These are phyloP conservation scores for Thysanoteuthis rhombus DNA, from an alignment of 2,888 invertebrate genomes.

Conservation along the genomic window DNA sequence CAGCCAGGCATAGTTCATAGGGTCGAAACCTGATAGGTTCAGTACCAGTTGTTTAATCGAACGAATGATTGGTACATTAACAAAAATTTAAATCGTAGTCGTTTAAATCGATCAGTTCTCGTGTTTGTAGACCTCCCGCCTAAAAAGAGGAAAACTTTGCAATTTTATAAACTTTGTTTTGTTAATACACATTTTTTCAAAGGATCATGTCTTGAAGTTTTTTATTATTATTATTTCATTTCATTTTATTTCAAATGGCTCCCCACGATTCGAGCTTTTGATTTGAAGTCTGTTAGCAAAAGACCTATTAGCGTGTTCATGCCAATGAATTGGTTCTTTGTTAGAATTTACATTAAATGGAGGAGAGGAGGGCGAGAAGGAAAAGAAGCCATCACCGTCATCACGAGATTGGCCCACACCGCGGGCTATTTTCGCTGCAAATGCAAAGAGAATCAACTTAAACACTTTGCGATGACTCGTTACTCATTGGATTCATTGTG, in stretches of 20 bases:
- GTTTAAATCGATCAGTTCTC: neutral
- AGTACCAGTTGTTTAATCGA: neutral
- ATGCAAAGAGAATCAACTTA: neutral
- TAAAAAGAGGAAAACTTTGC: slow-evolving; percentile 12
- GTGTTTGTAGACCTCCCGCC: slow-evolving; percentile 12
- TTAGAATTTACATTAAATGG: neutral
- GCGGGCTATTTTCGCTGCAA: neutral
- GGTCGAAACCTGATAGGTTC: neutral
- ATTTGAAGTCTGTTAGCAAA: slow-evolving; percentile 12
- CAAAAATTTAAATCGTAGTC: neutral
- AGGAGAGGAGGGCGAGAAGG: neutral
- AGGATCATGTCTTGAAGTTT: neutral
- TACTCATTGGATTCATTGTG: neutral
- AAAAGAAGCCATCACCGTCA: neutral
- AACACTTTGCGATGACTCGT: neutral
- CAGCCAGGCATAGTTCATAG: neutral
- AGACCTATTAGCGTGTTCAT: neutral
- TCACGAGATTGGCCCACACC: neutral
- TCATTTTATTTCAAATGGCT: neutral
- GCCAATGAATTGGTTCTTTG: neutral
- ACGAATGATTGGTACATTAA: neutral
- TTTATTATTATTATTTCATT: neutral
- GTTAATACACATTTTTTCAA: neutral
- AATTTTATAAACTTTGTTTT: neutral
- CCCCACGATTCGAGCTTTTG: neutral